Evolutionary conservation across 2,888 invertebrate genomes (phyloP).

Genomic region (Lamellibrachia columna): DNA sequence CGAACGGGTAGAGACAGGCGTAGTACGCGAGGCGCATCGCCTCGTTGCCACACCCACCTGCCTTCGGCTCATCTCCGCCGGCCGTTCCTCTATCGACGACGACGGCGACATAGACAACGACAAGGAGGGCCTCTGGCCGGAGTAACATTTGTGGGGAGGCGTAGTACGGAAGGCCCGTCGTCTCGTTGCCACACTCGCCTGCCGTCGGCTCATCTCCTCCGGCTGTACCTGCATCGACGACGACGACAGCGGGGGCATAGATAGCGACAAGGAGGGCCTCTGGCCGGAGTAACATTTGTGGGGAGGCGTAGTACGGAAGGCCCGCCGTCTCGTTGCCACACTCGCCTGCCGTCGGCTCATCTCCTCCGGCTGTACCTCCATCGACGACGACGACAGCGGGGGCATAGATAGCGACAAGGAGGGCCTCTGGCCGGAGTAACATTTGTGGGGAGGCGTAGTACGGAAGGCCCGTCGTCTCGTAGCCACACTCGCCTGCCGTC

Average conservation of each 20-base stretch:
- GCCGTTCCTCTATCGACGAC: background rate
- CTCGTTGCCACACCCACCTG: background rate
- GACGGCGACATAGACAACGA: background rate
- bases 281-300: background rate
- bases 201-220: background rate
- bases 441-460: no score
- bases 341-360: no score
- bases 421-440: no score
- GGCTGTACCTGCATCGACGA: background rate
- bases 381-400: no score
- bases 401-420: no score
- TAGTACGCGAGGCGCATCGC: background rate
- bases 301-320: background rate
- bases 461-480: no score
- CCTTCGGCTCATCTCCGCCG: background rate
- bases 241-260: background rate
- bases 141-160: background rate
- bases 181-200: background rate
- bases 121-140: background rate
- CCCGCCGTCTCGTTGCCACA: no score
- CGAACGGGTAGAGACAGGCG: conserved; percentile 11
- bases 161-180: background rate
- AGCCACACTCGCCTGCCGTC: no score
- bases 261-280: background rate
- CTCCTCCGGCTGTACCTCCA: no score